A percentile compares a stretch with the other conserved stretches of the same genome.
Conservation (phyloP, 2,888 invertebrate species). For the Metopia argyrocephala region DNA sequence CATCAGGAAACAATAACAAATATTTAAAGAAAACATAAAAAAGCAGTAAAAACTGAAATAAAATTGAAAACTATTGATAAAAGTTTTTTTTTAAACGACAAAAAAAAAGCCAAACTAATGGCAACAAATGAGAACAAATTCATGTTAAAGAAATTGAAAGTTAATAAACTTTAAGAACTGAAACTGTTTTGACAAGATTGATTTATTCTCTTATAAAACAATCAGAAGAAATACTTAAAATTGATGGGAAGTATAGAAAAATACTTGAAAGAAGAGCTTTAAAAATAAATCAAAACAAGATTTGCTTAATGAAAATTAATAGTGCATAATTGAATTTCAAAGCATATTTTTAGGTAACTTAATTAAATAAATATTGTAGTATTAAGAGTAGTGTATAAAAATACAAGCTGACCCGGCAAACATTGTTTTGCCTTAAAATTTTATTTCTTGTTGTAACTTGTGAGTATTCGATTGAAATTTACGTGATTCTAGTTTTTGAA, state of each 20-base stretch:
- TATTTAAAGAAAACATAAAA: background rate
- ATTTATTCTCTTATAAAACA: background rate
- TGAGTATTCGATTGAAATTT: too few relatives aligned
- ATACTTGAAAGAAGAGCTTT: too few relatives aligned
- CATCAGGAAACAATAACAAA: conserved; percentile 9
- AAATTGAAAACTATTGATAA: conserved; percentile 35
- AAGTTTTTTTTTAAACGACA: background rate
- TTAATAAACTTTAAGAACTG: conserved; percentile 23
- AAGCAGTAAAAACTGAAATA: background rate
- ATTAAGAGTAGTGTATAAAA: too few relatives aligned
- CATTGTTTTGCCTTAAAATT: too few relatives aligned
- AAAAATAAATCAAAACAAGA: too few relatives aligned
- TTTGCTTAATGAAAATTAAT: conserved; percentile 1
- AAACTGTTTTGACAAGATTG: background rate
- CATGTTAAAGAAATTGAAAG: conserved; percentile 42
- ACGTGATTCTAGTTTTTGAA: too few relatives aligned
- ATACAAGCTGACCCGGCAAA: too few relatives aligned
- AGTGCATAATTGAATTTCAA: conserved; percentile 41
- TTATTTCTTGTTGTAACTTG: too few relatives aligned
- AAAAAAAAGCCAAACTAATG: background rate
- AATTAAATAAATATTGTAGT: too few relatives aligned
- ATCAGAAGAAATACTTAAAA: too few relatives aligned
- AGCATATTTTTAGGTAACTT: too few relatives aligned
- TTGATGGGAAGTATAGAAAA: too few relatives aligned
- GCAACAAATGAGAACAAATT: conserved; percentile 45